Evolutionary conservation across 1,140 invertebrate species (phyloP), one percentile per base, ranked within the genome.

Genomic region (Drosophila arizonae): DNA sequence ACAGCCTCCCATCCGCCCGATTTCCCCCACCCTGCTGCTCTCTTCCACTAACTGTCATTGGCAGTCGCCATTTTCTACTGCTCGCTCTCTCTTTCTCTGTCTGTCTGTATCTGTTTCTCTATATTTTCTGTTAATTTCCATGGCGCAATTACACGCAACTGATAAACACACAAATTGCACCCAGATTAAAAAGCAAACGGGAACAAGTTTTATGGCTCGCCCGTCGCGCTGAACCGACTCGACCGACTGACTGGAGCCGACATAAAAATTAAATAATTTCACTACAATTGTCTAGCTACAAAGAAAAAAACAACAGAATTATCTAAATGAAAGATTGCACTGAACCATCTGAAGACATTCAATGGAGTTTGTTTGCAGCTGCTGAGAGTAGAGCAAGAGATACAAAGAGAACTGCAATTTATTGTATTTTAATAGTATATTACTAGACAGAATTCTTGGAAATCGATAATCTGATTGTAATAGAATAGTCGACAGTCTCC

Each of bases 71-170:
- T 88, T 84, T 88, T 84, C 72, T 84, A 61, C 60, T 26, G n/a
- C 21, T 30, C 52, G 0, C 4, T 39, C 36, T 36, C 33, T 30
- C 28, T 3, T 3, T 30, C 28, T 30, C 52, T 3, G 0, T 39
- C 36, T 39, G 10, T 6, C 36, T 39, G 6, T 39, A 36, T 9
- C 8, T 8, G 6, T 36, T 9, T 36, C 33, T 36, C 33, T 36
- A 36, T 56, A 46, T 17, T 39, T 48, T 70, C 72, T 72, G 74
- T 88, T 88, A 88, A 88, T 89, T 88, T 89, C 85, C 74, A 57
- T 72, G 66, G 72, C 50, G 81, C 84, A 88, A 88, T 88, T 88
- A 88, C 85, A 88, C 79, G 64, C 85, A 84, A 75, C 85, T 88
- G 84, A 88, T 88, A 88, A 88, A 77, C 58, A 55, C 33, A 56